Percentiles rank a stretch among this genome's conserved stretches.
These are phyloP conservation scores for Synanthedon andrenaeformis DNA, from an alignment of 2,888 invertebrate species.

Conservation along the genomic window DNA sequence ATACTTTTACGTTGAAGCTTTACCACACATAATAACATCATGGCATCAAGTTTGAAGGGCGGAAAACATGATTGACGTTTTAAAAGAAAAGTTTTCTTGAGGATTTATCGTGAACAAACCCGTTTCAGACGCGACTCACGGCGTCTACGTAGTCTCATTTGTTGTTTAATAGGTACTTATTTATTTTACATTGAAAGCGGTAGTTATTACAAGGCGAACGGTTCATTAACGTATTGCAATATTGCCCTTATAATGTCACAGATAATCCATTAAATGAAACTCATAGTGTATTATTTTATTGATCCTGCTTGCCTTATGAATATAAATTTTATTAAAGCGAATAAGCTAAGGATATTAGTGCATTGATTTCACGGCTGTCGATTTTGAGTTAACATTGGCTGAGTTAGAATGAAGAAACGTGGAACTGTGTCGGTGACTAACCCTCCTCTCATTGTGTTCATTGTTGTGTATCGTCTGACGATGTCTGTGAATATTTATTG, in stretches of 20 bases:
- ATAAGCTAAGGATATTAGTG: constrained; percentile 2
- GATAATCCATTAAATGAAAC: no score
- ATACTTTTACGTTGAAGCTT: not conserved
- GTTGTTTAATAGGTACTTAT: constrained; percentile 23
- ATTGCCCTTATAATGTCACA: constrained; percentile 15
- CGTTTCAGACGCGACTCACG: constrained; percentile 10
- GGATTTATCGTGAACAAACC: constrained; percentile 17
- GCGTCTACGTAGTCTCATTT: constrained; percentile 13
- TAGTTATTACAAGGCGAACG: constrained; percentile 13
- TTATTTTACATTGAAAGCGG: constrained; percentile 21
- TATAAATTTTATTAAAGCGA: constrained; percentile 4
- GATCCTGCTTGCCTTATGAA: constrained; percentile 10
- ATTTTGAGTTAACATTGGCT: no score
- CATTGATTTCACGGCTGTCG: constrained; percentile 2
- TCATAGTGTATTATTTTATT: not conserved
- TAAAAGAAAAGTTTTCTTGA: constrained; percentile 16
- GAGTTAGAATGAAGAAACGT: not conserved
- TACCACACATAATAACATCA: not conserved
- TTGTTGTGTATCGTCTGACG: constrained; percentile 47
- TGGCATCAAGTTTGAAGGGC: constrained; percentile 10
- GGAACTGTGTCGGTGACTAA: constrained; percentile 30
- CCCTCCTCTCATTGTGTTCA: constrained; percentile 46
- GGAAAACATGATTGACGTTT: constrained; percentile 20
- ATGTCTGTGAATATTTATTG: constrained; percentile 57
- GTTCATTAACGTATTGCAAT: constrained; percentile 27